These are phyloP conservation scores for Dendropsophus ebraccatus DNA, from an alignment of 2,113 vertebrate genomes.

Conservation along the genomic window DNA sequence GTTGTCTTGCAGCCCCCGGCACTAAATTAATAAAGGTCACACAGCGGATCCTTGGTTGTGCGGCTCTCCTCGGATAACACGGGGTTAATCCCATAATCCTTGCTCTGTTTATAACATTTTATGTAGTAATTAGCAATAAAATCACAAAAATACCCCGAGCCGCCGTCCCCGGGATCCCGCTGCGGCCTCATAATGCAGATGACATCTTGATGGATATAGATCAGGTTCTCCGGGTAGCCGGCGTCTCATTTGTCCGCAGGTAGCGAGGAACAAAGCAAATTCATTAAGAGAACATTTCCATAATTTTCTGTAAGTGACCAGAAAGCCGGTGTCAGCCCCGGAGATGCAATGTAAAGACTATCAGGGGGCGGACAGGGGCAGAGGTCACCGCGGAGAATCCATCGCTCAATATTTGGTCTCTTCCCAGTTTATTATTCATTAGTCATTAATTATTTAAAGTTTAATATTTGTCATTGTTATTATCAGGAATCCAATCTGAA, in stretches of 20 bases:
- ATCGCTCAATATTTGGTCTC: too few relatives aligned
- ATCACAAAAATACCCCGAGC: not conserved
- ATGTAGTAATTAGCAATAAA: constrained; percentile 20
- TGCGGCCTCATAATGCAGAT: not conserved
- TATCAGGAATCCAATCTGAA: too few relatives aligned
- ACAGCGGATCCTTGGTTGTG: not conserved
- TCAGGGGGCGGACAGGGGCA: not conserved
- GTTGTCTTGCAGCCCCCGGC: too few relatives aligned
- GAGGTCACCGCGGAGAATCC: not conserved
- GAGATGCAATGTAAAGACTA: not conserved
- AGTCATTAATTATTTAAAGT: too few relatives aligned
- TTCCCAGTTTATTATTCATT: too few relatives aligned
- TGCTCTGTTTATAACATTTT: not conserved
- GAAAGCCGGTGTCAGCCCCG: not conserved
- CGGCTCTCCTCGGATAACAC: not conserved
- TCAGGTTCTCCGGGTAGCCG: not conserved
- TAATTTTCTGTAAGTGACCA: not conserved
- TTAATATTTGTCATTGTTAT: too few relatives aligned
- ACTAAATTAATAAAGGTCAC: not conserved
- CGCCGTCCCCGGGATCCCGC: not conserved
- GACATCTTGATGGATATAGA: constrained; percentile 47
- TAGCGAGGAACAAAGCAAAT: not conserved
- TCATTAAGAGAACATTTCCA: not conserved
- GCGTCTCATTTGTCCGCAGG: constrained; percentile 32
- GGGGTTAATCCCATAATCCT: not conserved